phyloP scores from a whole-genome alignment of 2,797 vertebrate genomes.

The Betta splendens region DNA sequence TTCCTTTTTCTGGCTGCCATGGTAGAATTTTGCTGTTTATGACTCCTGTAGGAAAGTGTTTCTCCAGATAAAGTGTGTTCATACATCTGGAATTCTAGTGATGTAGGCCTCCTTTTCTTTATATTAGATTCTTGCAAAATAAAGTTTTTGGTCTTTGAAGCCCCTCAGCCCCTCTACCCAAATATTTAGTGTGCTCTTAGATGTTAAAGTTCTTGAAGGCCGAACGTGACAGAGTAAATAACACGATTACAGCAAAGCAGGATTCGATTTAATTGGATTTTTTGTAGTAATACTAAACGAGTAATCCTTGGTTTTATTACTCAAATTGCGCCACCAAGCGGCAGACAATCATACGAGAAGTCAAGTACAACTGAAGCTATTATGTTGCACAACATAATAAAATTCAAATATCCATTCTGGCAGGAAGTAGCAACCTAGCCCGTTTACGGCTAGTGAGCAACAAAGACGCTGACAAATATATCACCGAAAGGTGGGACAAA shows the following conservation, averaged over 20 bases:
- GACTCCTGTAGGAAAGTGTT: background rate
- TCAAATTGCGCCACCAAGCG: conserved; percentile 43
- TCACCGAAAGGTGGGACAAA: background rate
- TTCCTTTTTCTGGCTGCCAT: background rate
- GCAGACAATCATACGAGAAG: conserved; percentile 20
- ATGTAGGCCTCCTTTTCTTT: background rate
- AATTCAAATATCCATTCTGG: background rate
- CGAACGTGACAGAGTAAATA: conserved; percentile 29
- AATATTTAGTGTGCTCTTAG: conserved; percentile 1
- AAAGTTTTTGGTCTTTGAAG: background rate
- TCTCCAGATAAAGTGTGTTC: background rate
- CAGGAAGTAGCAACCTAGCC: background rate
- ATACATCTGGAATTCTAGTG: background rate
- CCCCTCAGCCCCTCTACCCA: background rate
- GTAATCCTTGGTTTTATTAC: conserved; percentile 18
- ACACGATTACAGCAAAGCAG: conserved; percentile 11
- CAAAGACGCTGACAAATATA: background rate
- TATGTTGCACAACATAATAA: background rate
- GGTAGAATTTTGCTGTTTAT: background rate
- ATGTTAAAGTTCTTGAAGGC: conserved; percentile 12
- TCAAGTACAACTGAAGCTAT: background rate
- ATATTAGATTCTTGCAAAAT: background rate
- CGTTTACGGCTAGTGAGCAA: background rate
- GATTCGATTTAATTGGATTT: conserved; percentile 60
- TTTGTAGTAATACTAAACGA: conserved; percentile 42